Evolutionary conservation across 1,140 invertebrate species (phyloP).

Genomic region (Vanessa atalanta): DNA sequence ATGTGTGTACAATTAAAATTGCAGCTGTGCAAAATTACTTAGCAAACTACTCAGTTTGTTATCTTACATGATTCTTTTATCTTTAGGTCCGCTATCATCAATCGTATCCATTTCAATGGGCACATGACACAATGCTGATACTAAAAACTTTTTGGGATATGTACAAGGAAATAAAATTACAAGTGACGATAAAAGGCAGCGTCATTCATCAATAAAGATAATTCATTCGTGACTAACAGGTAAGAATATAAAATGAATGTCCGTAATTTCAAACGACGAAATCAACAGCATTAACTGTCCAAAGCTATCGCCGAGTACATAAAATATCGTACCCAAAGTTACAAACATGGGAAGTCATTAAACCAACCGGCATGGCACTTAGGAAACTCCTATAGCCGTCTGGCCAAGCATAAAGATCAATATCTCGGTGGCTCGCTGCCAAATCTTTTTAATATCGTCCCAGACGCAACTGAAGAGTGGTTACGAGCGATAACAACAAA

Average conservation of each 20-base stretch:
- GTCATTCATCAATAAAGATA: constrained; percentile 57
- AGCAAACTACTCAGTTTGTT: constrained; percentile 51
- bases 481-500: constrained; percentile 76
- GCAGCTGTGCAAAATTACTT: constrained; percentile 63
- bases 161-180: constrained; percentile 53
- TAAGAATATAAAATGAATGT: constrained; percentile 52
- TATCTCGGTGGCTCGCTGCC: constrained; percentile 75
- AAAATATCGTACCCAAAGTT: constrained; percentile 68
- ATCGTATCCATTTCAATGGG: constrained; percentile 50
- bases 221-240: constrained; percentile 48
- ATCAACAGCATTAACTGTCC: constrained; percentile 61
- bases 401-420: constrained; percentile 78
- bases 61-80: constrained; percentile 45
- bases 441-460: constrained; percentile 80
- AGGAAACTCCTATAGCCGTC: constrained; percentile 72
- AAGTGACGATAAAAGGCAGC: constrained; percentile 48
- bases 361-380: constrained; percentile 73
- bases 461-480: constrained; percentile 72
- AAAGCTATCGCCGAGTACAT: constrained; percentile 59
- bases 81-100: constrained; percentile 41
- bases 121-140: constrained; percentile 55
- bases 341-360: constrained; percentile 79
- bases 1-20: not conserved
- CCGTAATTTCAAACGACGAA: constrained; percentile 50
- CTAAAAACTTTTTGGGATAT: constrained; percentile 44